phyloP scores from a whole-genome alignment of 2,888 invertebrate genomes.

The Penaeus monodon region DNA sequence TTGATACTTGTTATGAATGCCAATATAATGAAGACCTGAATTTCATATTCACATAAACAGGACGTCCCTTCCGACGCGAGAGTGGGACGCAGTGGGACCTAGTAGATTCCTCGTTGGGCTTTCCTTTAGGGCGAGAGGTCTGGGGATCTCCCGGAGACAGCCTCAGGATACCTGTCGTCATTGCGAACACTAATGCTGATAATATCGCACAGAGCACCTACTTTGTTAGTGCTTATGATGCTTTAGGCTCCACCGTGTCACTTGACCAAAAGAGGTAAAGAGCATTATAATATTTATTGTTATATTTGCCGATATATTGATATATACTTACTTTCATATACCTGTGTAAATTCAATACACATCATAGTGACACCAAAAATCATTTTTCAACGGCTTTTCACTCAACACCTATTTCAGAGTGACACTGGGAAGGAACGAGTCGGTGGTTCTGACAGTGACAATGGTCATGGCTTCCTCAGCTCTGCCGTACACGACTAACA shows the following conservation, averaged over 20 bases:
- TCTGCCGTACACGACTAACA: constrained; percentile 18
- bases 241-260: constrained; percentile 15
- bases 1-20: not conserved
- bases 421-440: constrained; percentile 43
- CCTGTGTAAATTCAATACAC: too few species aligned
- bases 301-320: too few species aligned
- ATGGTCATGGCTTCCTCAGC: not conserved
- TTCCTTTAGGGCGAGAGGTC: constrained; percentile 45
- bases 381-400: not conserved
- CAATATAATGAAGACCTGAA: not conserved
- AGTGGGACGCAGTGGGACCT: constrained; percentile 35
- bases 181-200: constrained; percentile 29
- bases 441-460: not conserved
- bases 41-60: not conserved
- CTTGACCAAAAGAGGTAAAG: constrained; percentile 25
- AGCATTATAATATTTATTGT: too few species aligned
- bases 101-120: constrained; percentile 23
- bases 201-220: constrained; percentile 20
- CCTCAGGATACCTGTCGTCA: constrained; percentile 35
- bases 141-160: constrained; percentile 41
- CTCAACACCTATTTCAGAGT: constrained; percentile 4
- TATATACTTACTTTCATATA: too few species aligned
- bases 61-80: constrained; percentile 42
- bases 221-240: constrained; percentile 46
- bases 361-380: not conserved